These are phyloP conservation scores for Dione vanillae DNA, from an alignment of 2,888 invertebrate species.

Conservation along the genomic window DNA sequence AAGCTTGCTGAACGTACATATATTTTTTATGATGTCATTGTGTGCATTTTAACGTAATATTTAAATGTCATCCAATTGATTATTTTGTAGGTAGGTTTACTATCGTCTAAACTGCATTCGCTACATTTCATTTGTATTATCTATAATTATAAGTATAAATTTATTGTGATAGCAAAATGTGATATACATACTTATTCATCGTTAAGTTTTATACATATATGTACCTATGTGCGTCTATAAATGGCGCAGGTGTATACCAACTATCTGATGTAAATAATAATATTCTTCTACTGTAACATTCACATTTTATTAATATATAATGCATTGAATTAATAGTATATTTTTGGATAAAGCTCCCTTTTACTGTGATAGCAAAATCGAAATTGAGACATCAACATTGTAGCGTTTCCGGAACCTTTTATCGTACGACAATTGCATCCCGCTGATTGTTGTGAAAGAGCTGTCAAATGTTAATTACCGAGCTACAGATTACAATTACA, in stretches of 20 bases:
- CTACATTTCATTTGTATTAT: no score
- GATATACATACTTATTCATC: no score
- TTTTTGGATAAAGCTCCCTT: conserved; percentile 1
- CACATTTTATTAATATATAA: background rate
- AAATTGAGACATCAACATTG: conserved; percentile 74
- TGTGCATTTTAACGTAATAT: no score
- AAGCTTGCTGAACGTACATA: conserved; percentile 19
- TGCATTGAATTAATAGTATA: background rate
- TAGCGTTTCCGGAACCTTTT: conserved; percentile 65
- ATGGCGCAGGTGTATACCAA: no score
- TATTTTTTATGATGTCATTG: background rate
- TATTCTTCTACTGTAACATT: background rate
- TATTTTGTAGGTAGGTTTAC: no score
- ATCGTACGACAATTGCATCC: conserved; percentile 62
- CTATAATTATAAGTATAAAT: no score
- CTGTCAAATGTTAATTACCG: conserved; percentile 75
- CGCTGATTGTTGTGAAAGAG: conserved; percentile 79
- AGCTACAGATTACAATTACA: conserved; percentile 59
- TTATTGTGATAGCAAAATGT: no score
- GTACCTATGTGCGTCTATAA: background rate
- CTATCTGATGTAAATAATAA: background rate
- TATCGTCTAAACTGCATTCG: no score
- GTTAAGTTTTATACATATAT: no score
- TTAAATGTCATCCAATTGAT: no score
- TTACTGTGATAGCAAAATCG: conserved; percentile 58